Evolutionary conservation across 2,888 invertebrate species (phyloP), one percentile per base, ranked within the genome.

Genomic region (Zhengitettix transpicula): DNA sequence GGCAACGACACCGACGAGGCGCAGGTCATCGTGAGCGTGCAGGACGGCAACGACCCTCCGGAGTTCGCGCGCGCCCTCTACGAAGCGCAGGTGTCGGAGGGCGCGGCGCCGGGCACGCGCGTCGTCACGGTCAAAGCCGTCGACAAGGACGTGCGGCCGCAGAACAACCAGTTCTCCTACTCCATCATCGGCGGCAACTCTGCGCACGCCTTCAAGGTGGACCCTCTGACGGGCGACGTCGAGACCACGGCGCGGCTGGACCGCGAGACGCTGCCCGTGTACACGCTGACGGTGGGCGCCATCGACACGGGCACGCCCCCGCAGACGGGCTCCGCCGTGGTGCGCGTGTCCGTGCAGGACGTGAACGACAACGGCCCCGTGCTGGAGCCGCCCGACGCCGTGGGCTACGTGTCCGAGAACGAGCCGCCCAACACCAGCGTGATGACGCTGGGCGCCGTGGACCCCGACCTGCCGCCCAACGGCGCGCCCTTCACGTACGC

Each of bases 1-100:
- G 96, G 96, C 5, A 94, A 95, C 70, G 95, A 96, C 69, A 95
- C 94, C 0, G 95, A 94, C 70, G 93, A 92, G 74, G 95, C 95
- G 7, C 91, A 92, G 74, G 89, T 97, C 0, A 89, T 91, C 56
- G 87, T 97, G 63, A 87, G 89, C 0, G 89, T 97, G 64, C 91
- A 94, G 75, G 96, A 96, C 72, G 95, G 95, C 17, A 96, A 96
- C 70, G 96, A 96, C 75, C 93, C 96, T 1, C 96, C 96, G 0
- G 90, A 91, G 71, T 97, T 97, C 71, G 73, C 85, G n/a, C 82
- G 86, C 67, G 79, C 78, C 56, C 71, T 81, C 17, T 96, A 96
- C 71, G 85, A 87, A 68, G 82, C 87, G 0, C 81, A 80, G 62
- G 80, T 96, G 28, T 85, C 87, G 1, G 96, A 97, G 76, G 89